Evolutionary conservation across 2,888 invertebrate genomes (phyloP).

Genomic region (Pelosia muscerda): DNA sequence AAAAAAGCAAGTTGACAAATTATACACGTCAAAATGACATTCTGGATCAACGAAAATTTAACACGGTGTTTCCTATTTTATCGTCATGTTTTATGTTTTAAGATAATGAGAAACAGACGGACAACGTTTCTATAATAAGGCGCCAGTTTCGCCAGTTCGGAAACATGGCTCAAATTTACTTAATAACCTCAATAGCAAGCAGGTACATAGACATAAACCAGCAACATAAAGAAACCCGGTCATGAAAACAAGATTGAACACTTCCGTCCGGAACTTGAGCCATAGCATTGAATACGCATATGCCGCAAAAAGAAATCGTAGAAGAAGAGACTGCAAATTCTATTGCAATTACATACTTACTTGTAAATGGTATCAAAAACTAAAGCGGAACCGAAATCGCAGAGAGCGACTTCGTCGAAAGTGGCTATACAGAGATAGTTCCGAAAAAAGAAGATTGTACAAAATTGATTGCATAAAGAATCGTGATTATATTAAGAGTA

Average conservation of each 20-base stretch:
- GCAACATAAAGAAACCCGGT: slow-evolving; percentile 7
- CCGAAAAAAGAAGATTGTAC: neutral
- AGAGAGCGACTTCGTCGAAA: neutral
- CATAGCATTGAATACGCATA: neutral
- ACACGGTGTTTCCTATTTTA: neutral
- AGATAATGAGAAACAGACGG: slow-evolving; percentile 4
- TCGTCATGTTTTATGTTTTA: neutral
- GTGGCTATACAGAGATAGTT: neutral
- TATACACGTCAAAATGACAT: slow-evolving; percentile 31
- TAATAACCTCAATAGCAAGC: neutral
- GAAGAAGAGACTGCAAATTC: slow-evolving; percentile 14
- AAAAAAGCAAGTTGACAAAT: slow-evolving; percentile 33
- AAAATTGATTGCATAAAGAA: neutral
- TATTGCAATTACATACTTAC: slow-evolving; percentile 21
- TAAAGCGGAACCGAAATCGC: slow-evolving; percentile 12
- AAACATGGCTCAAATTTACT: slow-evolving; percentile 5
- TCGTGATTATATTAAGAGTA: neutral
- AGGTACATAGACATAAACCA: neutral
- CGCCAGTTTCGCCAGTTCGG: neutral
- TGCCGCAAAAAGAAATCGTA: slow-evolving; percentile 3
- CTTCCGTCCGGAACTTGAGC: slow-evolving; percentile 19
- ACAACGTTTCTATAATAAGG: neutral
- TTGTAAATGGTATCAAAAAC: slow-evolving; percentile 23
- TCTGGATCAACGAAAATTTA: slow-evolving; percentile 20
- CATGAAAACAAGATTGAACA: slow-evolving; percentile 27